Percentiles rank a stretch among this genome's conserved stretches.
phyloP scores from a whole-genome alignment of 2,888 invertebrate genomes.

The Amiota minor region DNA sequence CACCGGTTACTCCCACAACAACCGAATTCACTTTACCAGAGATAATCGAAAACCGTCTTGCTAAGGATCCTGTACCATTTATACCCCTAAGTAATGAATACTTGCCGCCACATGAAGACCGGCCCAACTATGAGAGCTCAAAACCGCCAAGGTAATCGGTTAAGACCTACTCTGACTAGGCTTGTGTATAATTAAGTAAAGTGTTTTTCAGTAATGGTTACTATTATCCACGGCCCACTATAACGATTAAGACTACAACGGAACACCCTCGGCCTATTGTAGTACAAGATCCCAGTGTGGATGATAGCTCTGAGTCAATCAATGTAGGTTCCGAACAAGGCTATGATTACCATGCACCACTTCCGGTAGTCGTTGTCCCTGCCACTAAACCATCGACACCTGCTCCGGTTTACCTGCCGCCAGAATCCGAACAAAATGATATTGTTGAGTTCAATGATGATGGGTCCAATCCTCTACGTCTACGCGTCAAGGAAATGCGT shows the following conservation, averaged over 20 bases:
- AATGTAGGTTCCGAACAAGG: constrained; percentile 45
- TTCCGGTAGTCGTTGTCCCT: constrained; percentile 33
- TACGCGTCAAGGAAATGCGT: constrained; percentile 70
- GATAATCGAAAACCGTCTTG: constrained; percentile 66
- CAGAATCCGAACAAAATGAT: constrained; percentile 33
- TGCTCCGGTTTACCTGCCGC: constrained; percentile 60
- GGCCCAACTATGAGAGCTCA: constrained; percentile 62
- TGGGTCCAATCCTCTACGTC: constrained; percentile 53
- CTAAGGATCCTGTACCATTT: constrained; percentile 56
- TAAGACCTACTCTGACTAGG: too few relatives aligned
- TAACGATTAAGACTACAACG: constrained; percentile 45
- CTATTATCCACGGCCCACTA: constrained; percentile 55
- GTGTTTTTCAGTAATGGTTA: constrained; percentile 55
- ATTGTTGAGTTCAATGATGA: constrained; percentile 15
- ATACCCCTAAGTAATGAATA: constrained; percentile 67
- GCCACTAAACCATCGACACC: constrained; percentile 44
- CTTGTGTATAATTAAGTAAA: too few relatives aligned
- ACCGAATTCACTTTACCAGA: constrained; percentile 69
- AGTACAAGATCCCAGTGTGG: constrained; percentile 55
- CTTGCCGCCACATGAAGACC: constrained; percentile 58
- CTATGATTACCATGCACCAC: constrained; percentile 63
- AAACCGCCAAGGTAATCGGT: constrained; percentile 45
- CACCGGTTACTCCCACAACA: constrained; percentile 52
- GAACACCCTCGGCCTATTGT: constrained; percentile 55
- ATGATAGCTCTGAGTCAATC: constrained; percentile 41